Base-by-base conservation (phyloP, 2,113 vertebrate species). In the Neoarius graeffei region DNA sequence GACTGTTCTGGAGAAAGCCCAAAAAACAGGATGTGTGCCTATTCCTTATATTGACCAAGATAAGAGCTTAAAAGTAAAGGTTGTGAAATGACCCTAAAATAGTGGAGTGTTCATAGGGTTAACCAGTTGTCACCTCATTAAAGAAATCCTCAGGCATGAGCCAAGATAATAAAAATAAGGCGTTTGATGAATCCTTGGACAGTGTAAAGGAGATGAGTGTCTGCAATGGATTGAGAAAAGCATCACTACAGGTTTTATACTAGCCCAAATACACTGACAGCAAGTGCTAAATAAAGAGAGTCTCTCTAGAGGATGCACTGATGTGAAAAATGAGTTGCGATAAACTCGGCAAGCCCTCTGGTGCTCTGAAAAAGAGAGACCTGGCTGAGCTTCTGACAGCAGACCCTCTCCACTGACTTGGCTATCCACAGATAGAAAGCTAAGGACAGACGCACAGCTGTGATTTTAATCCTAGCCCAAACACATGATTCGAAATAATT, bases 281-380 rank as follows among this genome's bases (percentile, higher is more conserved):
- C 81, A 62, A 88, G 77, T 86, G 35, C 74, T 59, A 86, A 59
- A 17, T 67, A 85, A 83, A 48, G 27, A n/a, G 3, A 57, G 69
- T 83, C n/a, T 69, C 76, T 89, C 52, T 54, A 77, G 89, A 90
- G 74, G 85, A 79, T 73, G 77, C 50, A 77, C 66, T 86, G 66
- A 86, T 86, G 74, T 89, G 83, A 90, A 83, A 85, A 85, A 85
- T 89, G 83, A 90, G 84, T 30, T 90, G 86, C 25, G 69, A 81
- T 85, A 84, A 89, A 89, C 77, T 87, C 77, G 90, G 83, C 87
- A 88, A 87, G 83, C 87, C 85, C 85, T 89, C 71, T 27, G 89
- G 85, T 81, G 27, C 13, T 83, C 80, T 66, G 66, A 74, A 83
- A 81, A 88, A 57, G n/a, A 5, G 83, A 56, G 81, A 84, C 85